Percentiles rank a stretch among this genome's conserved stretches.
phyloP scores from a whole-genome alignment of 2,797 vertebrate genomes.

The Toxotes lorentzi region DNA sequence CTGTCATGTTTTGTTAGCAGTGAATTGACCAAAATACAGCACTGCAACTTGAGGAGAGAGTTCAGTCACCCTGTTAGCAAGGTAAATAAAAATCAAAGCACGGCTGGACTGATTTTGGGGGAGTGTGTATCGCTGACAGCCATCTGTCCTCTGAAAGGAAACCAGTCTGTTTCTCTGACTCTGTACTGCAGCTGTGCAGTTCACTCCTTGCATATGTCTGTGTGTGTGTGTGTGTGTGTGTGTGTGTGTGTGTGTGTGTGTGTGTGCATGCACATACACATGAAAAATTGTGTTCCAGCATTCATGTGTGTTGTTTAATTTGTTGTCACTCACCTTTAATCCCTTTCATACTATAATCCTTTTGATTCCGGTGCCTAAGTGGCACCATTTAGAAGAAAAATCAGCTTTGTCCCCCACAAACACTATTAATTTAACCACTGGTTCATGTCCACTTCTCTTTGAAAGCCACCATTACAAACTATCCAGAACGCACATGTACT shows the following conservation, averaged over 20 bases:
- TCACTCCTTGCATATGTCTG: constrained; percentile 12
- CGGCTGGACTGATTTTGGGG: constrained; percentile 14
- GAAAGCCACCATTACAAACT: constrained; percentile 42
- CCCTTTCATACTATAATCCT: constrained; percentile 61
- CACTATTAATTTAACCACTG: constrained; percentile 47
- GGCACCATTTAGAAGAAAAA: constrained; percentile 54
- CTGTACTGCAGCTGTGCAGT: constrained; percentile 29
- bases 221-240: constrained; percentile 15
- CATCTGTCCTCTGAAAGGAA: constrained; percentile 51
- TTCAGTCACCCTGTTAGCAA: constrained; percentile 16
- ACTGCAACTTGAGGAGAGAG: not conserved
- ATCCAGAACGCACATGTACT: not conserved
- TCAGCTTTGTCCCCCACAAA: constrained; percentile 59
- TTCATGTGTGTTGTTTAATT: constrained; percentile 61
- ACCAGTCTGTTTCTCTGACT: constrained; percentile 34
- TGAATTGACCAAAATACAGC: not conserved
- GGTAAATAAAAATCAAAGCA: constrained; percentile 28
- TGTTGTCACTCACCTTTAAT: constrained; percentile 64
- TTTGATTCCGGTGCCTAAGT: constrained; percentile 65
- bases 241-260: not conserved
- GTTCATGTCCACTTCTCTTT: constrained; percentile 50
- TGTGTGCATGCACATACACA: not conserved
- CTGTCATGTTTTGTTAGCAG: not conserved
- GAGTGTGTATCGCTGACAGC: constrained; percentile 40
- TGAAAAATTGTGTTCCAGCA: constrained; percentile 42